These are phyloP conservation scores for Panagrolaimus sp. DNA, from an alignment of 1,140 invertebrate genomes.

Conservation along the genomic window DNA sequence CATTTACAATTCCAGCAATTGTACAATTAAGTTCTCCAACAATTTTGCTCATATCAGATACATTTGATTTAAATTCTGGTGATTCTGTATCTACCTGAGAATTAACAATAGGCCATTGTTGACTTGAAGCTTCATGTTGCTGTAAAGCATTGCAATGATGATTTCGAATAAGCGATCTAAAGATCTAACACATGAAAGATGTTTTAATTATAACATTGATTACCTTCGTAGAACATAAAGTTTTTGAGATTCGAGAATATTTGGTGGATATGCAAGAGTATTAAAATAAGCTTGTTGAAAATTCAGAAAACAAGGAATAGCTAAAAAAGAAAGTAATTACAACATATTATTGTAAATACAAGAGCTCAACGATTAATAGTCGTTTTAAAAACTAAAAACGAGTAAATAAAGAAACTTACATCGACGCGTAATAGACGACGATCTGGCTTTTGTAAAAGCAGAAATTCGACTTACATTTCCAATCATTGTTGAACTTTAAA, in stretches of 20 bases:
- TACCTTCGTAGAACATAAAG: too few relatives aligned
- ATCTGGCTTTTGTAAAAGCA: not conserved
- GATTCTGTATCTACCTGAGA: slow-evolving; percentile 32
- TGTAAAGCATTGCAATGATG: slow-evolving; percentile 15
- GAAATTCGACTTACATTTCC: too few relatives aligned
- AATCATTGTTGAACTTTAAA: too few relatives aligned
- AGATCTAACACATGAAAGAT: too few relatives aligned
- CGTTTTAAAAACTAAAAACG: not conserved
- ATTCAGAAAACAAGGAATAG: too few relatives aligned
- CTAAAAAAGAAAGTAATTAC: not conserved
- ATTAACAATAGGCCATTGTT: slow-evolving; percentile 35
- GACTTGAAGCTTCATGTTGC: not conserved
- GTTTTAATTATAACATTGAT: too few relatives aligned
- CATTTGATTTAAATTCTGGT: slow-evolving; percentile 69
- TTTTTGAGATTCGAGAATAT: too few relatives aligned
- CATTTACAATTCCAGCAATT: slow-evolving; percentile 69
- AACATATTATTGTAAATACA: too few relatives aligned
- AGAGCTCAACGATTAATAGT: too few relatives aligned
- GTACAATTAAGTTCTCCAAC: slow-evolving; percentile 68
- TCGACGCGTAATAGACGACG: not conserved
- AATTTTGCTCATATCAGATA: slow-evolving; percentile 70
- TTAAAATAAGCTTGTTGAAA: too few relatives aligned
- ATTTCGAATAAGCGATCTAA: slow-evolving; percentile 1
- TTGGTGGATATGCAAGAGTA: too few relatives aligned
- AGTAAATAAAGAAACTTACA: not conserved